Conservation (phyloP, 2,888 invertebrate species). For the Apodemia mormo region DNA sequence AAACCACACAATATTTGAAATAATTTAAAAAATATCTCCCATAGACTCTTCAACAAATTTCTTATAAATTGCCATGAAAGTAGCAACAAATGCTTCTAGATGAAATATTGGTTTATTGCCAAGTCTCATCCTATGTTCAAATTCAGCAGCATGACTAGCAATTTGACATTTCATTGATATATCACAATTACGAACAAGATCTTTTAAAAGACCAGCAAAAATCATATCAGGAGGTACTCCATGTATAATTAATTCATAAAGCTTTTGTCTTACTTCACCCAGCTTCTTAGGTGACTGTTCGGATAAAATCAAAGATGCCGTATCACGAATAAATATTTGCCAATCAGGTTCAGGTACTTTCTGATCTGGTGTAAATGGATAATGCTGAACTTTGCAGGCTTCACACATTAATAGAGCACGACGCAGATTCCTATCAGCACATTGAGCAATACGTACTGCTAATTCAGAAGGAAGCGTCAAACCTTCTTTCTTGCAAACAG, state of each 20-base stretch:
- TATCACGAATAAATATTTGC: conserved; percentile 93
- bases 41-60: conserved; percentile 90
- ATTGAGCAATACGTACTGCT: conserved; percentile 88
- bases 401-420: conserved; percentile 96
- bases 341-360: conserved; percentile 95
- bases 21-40: conserved; percentile 75
- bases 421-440: conserved; percentile 93
- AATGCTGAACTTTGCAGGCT: conserved; percentile 95
- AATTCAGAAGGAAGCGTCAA: conserved; percentile 88
- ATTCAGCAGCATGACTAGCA: conserved; percentile 91
- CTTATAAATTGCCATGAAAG: conserved; percentile 97
- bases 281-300: conserved; percentile 94
- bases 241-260: conserved; percentile 96
- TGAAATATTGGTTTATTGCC: conserved; percentile 98
- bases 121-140: conserved; percentile 94
- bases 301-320: conserved; percentile 91
- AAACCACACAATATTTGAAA: not conserved
- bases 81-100: conserved; percentile 97
- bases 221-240: conserved; percentile 96
- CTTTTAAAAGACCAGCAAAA: conserved; percentile 92
- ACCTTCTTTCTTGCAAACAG: conserved; percentile 90
- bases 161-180: conserved; percentile 93
- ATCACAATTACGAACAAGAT: conserved; percentile 94
- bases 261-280: conserved; percentile 90
- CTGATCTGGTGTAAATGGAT: conserved; percentile 91